A percentile compares a stretch with the other conserved stretches of the same genome.
phyloP scores from a whole-genome alignment of 2,888 invertebrate species.

The Aphrophora alni region DNA sequence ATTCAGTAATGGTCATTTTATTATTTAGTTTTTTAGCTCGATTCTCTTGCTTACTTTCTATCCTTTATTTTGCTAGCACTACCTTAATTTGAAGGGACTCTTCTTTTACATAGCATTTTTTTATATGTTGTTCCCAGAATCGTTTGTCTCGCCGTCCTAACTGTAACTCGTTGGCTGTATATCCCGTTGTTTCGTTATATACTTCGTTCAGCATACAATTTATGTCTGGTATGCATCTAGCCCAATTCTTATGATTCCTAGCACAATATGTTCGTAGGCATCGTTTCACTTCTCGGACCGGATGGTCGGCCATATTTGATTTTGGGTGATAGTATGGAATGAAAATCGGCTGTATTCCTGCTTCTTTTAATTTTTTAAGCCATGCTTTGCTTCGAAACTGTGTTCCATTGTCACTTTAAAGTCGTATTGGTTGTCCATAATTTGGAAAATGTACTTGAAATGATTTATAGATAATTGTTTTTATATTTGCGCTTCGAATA shows the following conservation, averaged over 20 bases:
- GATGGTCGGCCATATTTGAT: background rate
- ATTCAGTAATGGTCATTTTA: background rate
- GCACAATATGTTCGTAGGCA: background rate
- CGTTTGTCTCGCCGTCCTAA: background rate
- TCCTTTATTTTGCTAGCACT: background rate
- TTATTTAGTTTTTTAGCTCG: background rate
- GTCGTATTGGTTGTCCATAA: background rate
- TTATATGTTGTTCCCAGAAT: background rate
- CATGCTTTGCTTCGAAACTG: background rate
- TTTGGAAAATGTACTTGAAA: background rate
- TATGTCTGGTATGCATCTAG: background rate
- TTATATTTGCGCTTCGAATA: background rate
- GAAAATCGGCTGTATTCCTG: background rate
- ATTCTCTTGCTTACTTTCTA: background rate
- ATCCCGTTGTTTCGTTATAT: conserved; percentile 4
- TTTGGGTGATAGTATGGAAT: background rate
- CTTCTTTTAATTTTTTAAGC: background rate
- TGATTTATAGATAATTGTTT: background rate
- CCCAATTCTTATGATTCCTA: background rate
- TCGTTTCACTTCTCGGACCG: background rate
- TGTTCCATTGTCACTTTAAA: conserved; percentile 4
- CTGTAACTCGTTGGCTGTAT: conserved; percentile 10
- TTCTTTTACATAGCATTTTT: background rate
- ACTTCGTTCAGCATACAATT: conserved; percentile 4
- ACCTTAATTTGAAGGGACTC: background rate